Evolutionary conservation across 2,797 vertebrate species (phyloP).

Genomic region (Euphonia xanthogaster): DNA sequence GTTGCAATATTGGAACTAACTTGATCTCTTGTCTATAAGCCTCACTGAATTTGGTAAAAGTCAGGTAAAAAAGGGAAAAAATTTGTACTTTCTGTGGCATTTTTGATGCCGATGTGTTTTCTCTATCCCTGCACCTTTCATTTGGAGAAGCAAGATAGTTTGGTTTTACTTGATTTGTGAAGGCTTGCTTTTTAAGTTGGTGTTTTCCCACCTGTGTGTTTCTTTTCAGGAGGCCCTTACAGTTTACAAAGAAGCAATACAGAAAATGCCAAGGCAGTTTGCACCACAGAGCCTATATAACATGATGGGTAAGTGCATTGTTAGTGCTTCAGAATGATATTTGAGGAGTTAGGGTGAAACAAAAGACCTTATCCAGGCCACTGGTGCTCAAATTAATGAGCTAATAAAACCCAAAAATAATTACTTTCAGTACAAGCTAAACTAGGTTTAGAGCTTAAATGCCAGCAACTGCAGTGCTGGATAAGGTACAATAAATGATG

Average conservation of each 20-base stretch:
- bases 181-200: background rate
- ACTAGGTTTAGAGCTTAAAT: background rate
- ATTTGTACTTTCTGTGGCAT: background rate
- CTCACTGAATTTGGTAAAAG: background rate
- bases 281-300: slow-evolving; percentile 99
- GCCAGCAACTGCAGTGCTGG: background rate
- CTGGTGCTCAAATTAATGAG: background rate
- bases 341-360: background rate
- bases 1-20: background rate
- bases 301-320: slow-evolving; percentile 93
- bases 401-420: background rate
- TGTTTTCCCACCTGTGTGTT: background rate
- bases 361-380: background rate
- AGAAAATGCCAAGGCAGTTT: slow-evolving; percentile 99
- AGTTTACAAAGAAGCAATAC: slow-evolving; percentile 95
- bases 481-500: background rate
- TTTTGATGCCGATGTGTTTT: background rate
- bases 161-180: background rate
- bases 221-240: slow-evolving; percentile 89
- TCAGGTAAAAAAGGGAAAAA: background rate
- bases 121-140: background rate
- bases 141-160: background rate
- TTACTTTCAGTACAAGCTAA: background rate
- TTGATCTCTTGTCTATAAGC: background rate
- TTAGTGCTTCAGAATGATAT: background rate